Base-by-base conservation (phyloP, 2,113 vertebrate genomes). In the Equus quagga region DNA sequence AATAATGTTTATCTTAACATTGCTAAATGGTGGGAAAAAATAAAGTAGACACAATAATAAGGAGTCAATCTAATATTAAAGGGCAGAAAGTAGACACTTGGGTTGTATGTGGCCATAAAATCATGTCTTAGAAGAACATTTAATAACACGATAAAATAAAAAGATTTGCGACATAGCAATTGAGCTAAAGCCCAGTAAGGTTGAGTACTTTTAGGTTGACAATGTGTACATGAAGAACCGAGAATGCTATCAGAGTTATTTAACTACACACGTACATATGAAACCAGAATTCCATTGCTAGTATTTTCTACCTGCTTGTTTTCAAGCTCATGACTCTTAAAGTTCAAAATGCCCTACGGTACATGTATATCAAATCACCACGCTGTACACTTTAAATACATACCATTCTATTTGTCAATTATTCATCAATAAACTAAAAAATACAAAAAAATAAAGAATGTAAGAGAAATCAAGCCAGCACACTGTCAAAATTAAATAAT, bases 221-320 rank as follows among this genome's bases (percentile, higher is more conserved):
- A 95, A 86, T 70, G 1, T 31, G 23, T 49, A 46, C 62, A 80
- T 69, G 41, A 56, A 96, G 76, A 94, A 82, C 1, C 81, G 26
- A 5, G 96, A 89, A 89, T 78, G 10, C 95, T 94, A 78, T 78
- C 3, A 78, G 13, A 82, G 78, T 93, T 90, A 14, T 19, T 89
- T 81, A 91, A 36, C 12, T 87, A 5, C 3, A 62, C 5, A 33
- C 86, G 62, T 92, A 56, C 6, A 44, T 90, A 31, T 82, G 33
- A 92, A 78, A 67, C 6, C 70, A 91, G 31, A 84, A 81, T 65
- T 96, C 28, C 64, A 6, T 79, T 70, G 60, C 18, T 23, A 76
- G 33, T 64, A 62, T 83, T 92, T 96, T 80, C 23, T 93, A n/a
- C 3, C 3, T 78, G 51, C 60, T 92, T 81, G 23, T 60, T 87